Evolutionary conservation across 1,140 invertebrate species (phyloP), one percentile per base, ranked within the genome.

Genomic region (Holcopasites calliopsidis): DNA sequence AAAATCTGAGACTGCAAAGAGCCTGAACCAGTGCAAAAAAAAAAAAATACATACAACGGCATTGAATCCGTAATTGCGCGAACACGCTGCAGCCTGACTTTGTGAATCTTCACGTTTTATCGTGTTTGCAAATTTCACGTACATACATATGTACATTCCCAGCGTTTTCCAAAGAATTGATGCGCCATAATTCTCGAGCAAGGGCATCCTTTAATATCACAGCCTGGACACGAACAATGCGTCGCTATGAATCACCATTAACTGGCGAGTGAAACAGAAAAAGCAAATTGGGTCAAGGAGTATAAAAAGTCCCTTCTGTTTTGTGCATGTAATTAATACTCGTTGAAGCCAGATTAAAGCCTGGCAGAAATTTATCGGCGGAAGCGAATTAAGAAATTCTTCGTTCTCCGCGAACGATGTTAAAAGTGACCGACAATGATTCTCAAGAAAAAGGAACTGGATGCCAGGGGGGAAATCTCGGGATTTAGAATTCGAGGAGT

Each of bases 181-280:
- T 1, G 42, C 18, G 8, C 35, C 1, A 0, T 26, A 33, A 26
- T 26, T 16, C n/a, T n/a, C 3, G 31, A 2, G 5, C 11, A 1
- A 5, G 3, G 18, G 1, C 21, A 8, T 31, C 2, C 0, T 31
- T 42, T 33, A 33, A 1, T 6, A 44, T 8, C 10, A 2, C 21
- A 0, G 0, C 1, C 33, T 13, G 13, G 18, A 54, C 33, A 31
- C 21, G 49, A 64, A 62, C 31, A 40, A 61, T 26, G 38, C n/a
- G 11, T 7, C n/a, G 49, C 11, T 44, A 8, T 71, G 40, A 61
- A 71, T 73, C 70, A 54, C n/a, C 31, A 0, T 31, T 73, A 55
- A 54, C 35, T 65, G 2, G 28, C n/a, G 50, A 35, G 5, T 11
- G 6, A n/a, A 47, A 16, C n/a, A 1, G 50, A 26, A 26, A n/a